A percentile compares a stretch with the other conserved stretches of the same genome.
Evolutionary conservation across 2,888 invertebrate genomes (phyloP).

Genomic region (Boloria selene): DNA sequence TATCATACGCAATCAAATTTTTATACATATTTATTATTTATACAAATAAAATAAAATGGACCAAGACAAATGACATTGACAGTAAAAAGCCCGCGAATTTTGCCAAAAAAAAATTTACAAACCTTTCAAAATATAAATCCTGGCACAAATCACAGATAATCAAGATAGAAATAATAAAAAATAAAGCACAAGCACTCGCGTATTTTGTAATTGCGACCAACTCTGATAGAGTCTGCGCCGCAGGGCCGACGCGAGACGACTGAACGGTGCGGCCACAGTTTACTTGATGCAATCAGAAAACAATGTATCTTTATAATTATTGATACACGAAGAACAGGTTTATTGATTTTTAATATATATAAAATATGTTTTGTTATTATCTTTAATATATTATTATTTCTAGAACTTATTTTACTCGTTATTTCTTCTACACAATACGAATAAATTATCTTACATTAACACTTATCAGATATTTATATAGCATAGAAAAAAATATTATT

Average conservation of each 20-base stretch:
- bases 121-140: conserved; percentile 56
- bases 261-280: conserved; percentile 27
- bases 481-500: no score
- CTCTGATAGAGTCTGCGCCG: conserved; percentile 56
- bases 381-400: no score
- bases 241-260: conserved; percentile 61
- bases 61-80: neutral
- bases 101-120: conserved; percentile 34
- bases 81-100: conserved; percentile 8
- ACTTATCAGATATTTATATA: no score
- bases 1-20: no score
- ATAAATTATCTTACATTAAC: no score
- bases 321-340: no score
- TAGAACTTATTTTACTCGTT: no score
- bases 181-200: conserved; percentile 62
- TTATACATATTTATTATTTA: no score
- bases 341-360: no score
- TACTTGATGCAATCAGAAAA: conserved; percentile 21
- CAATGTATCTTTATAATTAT: neutral
- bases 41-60: neutral
- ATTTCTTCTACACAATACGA: no score
- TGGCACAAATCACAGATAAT: conserved; percentile 60
- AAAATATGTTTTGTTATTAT: no score
- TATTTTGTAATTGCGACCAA: conserved; percentile 15
- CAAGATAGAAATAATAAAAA: conserved; percentile 53